Evolutionary conservation across 1,140 invertebrate species (phyloP), one percentile per base, ranked within the genome.

Genomic region (Pseudachorutes palmiensis): DNA sequence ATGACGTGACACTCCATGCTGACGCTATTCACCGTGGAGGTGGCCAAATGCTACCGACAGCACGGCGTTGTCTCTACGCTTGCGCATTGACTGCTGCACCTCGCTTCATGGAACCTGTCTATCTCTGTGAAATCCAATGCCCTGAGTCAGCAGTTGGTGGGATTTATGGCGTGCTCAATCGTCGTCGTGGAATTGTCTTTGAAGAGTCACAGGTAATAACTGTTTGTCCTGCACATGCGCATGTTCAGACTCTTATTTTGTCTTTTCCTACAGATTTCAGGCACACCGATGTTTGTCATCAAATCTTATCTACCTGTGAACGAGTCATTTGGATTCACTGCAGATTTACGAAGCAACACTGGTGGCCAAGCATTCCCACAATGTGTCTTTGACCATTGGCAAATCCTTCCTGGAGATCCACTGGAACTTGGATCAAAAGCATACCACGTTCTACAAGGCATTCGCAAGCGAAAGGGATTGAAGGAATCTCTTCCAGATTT

Each of bases 361-460:
- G 95, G 95, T 74, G 97, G 97, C 57, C 96, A 99, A 82, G 97
- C 97, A 75, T 99, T 99, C 91, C 97, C 97, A 76, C 97, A 99
- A 81, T 99, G 97, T 81, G 96, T 99, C 74, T 99, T 99, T 80
- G 97, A 99, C 79, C 97, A 99, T 79, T 99, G 97, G 97, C 94
- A 99, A 81, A 82, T 98, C 64, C 83, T 99, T 76, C 93, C 93
- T 71, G 96, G 96, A 76, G 93, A 98, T 80, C 94, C 96, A 68
- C 81, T 86, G 75, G 94, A 97, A 72, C 57, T 82, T 28, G 80
- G 81, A 68, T 84, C 84, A 78, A 92, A 90, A 80, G 91, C 95
- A 69, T 90, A 83, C 81, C 77, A 75, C 75, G 88, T 98, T 77
- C 91, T 98, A 75, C 79, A 89, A 85, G 94, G 95, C 62, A 98